phyloP scores from a whole-genome alignment of 2,797 vertebrate genomes.

The Pagetopsis macropterus region DNA sequence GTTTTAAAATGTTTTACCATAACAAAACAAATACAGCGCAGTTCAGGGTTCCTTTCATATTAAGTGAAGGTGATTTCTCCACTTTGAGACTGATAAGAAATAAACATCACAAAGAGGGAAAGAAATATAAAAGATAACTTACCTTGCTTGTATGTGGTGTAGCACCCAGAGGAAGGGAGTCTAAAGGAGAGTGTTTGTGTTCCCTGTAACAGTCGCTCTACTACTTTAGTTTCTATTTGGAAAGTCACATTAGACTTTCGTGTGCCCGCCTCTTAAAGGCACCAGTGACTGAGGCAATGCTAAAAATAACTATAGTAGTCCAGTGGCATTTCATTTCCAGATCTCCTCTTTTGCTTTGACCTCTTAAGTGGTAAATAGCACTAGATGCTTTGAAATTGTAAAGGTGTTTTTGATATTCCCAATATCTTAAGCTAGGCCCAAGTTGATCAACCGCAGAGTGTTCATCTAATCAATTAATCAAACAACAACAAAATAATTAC shows the following conservation, averaged over 20 bases:
- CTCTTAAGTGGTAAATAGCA: conserved; percentile 7
- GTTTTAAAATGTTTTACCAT: conserved; percentile 7
- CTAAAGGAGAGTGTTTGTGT: conserved; percentile 19
- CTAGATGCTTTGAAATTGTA: neutral
- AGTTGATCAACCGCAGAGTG: no score
- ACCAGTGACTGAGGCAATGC: conserved; percentile 33
- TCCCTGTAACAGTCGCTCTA: conserved; percentile 31
- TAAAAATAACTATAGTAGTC: conserved; percentile 61
- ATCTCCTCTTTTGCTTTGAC: conserved; percentile 16
- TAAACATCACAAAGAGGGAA: conserved; percentile 19
- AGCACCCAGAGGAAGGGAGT: conserved; percentile 9
- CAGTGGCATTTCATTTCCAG: conserved; percentile 13
- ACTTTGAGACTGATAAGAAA: conserved; percentile 15
- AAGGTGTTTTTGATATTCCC: neutral
- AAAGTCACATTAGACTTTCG: conserved; percentile 50
- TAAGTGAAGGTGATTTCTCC: conserved; percentile 15
- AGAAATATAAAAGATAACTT: conserved; percentile 56
- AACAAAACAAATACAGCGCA: conserved; percentile 32
- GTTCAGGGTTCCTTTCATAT: neutral
- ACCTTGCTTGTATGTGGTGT: conserved; percentile 44
- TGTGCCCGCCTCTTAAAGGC: conserved; percentile 70
- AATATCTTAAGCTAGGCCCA: neutral
- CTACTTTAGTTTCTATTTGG: conserved; percentile 60
- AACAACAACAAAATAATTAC: no score
- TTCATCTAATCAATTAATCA: no score